These are phyloP conservation scores for Cetoscarus ocellatus DNA, from an alignment of 2,797 vertebrate genomes.

Conservation along the genomic window DNA sequence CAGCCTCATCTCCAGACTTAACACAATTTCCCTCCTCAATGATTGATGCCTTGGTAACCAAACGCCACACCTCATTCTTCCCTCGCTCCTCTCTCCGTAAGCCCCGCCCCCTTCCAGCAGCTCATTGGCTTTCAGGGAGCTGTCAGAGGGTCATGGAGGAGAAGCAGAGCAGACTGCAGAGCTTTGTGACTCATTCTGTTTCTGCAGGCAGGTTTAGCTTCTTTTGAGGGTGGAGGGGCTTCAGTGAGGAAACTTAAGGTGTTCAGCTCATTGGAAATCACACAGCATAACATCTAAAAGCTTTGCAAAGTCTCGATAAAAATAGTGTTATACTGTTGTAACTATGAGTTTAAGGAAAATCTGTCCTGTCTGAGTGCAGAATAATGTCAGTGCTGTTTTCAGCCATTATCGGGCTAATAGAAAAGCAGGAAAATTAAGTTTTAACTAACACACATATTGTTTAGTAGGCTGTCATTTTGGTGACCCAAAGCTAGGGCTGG, in stretches of 20 bases:
- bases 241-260: slow-evolving; percentile 2
- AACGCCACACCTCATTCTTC: not conserved
- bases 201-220: slow-evolving; percentile 37
- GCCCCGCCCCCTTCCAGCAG: slow-evolving; percentile 28
- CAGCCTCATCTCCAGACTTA: slow-evolving; percentile 16
- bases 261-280: not conserved
- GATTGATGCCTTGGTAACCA: slow-evolving; percentile 25
- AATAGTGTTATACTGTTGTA: not conserved
- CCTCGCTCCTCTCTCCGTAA: not conserved
- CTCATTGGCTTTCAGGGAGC: slow-evolving; percentile 50
- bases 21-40: slow-evolving; percentile 24
- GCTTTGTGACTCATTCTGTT: slow-evolving; percentile 62
- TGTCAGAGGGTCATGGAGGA: slow-evolving; percentile 41
- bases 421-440: too few relatives aligned
- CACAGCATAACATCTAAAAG: not conserved
- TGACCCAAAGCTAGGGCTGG: too few relatives aligned
- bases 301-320: not conserved
- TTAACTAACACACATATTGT: too few relatives aligned
- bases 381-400: too few relatives aligned
- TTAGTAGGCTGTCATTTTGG: too few relatives aligned
- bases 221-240: not conserved
- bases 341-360: not conserved
- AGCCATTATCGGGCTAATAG: too few relatives aligned
- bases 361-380: too few relatives aligned
- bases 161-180: slow-evolving; percentile 60